Conservation (phyloP, 2,113 vertebrate species). For the Oenanthe oenanthe region DNA sequence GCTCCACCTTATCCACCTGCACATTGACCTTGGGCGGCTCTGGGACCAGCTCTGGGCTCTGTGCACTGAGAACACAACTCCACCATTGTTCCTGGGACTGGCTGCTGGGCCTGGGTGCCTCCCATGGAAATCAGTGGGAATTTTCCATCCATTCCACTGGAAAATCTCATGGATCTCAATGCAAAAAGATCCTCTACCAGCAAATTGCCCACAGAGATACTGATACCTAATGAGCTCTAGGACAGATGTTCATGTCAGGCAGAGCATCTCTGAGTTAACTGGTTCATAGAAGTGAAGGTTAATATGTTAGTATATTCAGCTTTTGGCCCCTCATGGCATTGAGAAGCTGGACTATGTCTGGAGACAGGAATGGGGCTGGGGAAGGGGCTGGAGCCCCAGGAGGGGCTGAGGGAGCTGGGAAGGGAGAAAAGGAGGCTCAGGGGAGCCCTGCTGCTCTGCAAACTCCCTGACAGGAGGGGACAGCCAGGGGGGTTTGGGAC, state of each 20-base stretch:
- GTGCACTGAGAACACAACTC: neutral
- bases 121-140: neutral
- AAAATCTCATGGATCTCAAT: neutral
- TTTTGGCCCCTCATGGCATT: neutral
- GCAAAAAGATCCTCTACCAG: neutral
- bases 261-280: neutral
- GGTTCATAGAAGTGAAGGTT: neutral
- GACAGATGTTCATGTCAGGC: neutral
- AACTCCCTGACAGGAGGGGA: neutral
- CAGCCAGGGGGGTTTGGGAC: rapidly evolving
- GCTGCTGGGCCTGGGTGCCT: neutral
- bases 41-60: neutral
- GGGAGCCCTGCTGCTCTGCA: neutral
- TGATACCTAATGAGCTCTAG: neutral
- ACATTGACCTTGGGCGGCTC: neutral
- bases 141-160: neutral
- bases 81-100: neutral
- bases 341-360: neutral
- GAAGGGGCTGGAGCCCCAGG: neutral
- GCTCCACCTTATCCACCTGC: neutral
- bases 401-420: neutral
- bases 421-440: neutral
- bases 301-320: neutral
- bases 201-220: rapidly evolving
- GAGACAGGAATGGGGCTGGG: neutral